Evolutionary conservation across 2,113 vertebrate species (phyloP), one percentile per base, ranked within the genome.

Genomic region (Amphilophus citrinellus): DNA sequence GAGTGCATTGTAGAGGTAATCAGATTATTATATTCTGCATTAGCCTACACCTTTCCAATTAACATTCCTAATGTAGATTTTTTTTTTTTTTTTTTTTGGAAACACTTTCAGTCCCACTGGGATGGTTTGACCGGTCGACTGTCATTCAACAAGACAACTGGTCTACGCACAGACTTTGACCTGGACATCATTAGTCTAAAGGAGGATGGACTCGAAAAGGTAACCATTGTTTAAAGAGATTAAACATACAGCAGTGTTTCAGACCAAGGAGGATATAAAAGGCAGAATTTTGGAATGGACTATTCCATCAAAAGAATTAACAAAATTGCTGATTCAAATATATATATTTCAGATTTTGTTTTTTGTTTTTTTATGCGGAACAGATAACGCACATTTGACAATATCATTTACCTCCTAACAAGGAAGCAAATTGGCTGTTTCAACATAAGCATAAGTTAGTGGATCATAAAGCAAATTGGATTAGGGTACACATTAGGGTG

Each of bases 171-270:
- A 2, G 98, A 99, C 95, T 99, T 99, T 60, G 98, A 99, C 92
- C 88, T 99, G 95, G 98, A 99, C 93, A 97, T 99, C 91, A 83
- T 99, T 91, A 99, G 97, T 86, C 96, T 99, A 59, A 99, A 99
- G 88, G 98, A 99, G 89, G 98, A 99, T 0, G 98, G 98, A 9
- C 96, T 99, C 1, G 98, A 99, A 88, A 99, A 99, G 98, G 98
- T 99, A 90, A 86, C 7, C 17, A 18, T 76, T 42, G 37, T 61
- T 50, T 5, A 22, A 78, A 18, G 18, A 56, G 22, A 39, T 30
- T 63, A 56, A 79, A 18, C 11, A 47, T 56, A 14, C 2, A n/a
- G 18, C 14, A n/a, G 22, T 17, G 18, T 37, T 3, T 59, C 22
- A 56, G 6, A 2, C 2, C 50, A 80, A 24, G 18, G 42, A 1